phyloP scores from a whole-genome alignment of 2,888 invertebrate species.

The Epinotia nisella region DNA sequence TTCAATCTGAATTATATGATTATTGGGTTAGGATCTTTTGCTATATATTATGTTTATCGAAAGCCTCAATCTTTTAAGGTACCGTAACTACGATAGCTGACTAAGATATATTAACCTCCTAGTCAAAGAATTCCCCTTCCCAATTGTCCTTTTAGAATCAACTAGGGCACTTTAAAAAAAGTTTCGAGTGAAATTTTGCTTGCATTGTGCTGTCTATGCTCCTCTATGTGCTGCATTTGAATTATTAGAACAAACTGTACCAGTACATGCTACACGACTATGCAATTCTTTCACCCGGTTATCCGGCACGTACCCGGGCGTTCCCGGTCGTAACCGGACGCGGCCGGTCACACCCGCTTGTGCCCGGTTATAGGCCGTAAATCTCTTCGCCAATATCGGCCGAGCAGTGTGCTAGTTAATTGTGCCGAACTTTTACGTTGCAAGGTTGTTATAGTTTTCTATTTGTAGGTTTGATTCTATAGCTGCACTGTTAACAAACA shows the following conservation, averaged over 20 bases:
- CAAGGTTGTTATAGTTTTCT: not conserved
- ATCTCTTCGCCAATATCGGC: constrained; percentile 74
- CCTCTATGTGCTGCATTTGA: no score
- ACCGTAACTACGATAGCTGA: no score
- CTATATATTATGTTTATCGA: not conserved
- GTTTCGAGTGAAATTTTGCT: not conserved
- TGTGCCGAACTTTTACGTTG: constrained; percentile 30
- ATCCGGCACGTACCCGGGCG: constrained; percentile 55
- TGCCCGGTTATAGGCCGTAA: constrained; percentile 62
- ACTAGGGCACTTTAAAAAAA: no score
- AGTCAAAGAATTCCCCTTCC: no score
- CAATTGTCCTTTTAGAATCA: no score
- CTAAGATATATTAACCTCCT: no score
- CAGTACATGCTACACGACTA: not conserved
- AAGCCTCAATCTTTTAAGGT: not conserved
- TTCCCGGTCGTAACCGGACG: constrained; percentile 65
- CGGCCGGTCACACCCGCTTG: constrained; percentile 49
- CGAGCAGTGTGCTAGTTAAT: constrained; percentile 45
- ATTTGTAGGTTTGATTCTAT: not conserved
- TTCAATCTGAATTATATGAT: not conserved
- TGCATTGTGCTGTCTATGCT: no score
- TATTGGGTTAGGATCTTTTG: not conserved
- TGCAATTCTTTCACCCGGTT: constrained; percentile 5
- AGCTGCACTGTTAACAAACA: not conserved
- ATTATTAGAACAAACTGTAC: not conserved